phyloP scores from a whole-genome alignment of 1,140 invertebrate genomes.

The Vollenhovia emeryi region DNA sequence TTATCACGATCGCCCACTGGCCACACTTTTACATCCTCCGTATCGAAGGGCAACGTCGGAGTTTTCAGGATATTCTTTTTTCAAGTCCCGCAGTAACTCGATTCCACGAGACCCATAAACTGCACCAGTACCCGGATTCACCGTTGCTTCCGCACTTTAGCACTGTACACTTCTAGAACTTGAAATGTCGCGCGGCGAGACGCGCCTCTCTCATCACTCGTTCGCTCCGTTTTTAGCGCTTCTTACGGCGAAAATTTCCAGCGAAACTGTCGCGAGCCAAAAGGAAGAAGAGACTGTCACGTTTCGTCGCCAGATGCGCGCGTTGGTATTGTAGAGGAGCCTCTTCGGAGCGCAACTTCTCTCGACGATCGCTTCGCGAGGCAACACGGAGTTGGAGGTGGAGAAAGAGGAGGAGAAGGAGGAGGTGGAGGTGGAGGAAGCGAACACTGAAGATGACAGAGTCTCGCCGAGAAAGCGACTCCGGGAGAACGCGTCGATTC shows the following conservation, averaged over 20 bases:
- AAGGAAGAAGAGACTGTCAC: not conserved
- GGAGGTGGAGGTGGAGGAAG: not conserved
- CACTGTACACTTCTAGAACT: conserved; percentile 36
- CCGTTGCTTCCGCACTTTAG: conserved; percentile 1
- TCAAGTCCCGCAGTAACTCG: not conserved
- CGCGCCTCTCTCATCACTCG: not conserved
- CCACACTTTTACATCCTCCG: conserved; percentile 6
- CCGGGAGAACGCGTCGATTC: not conserved
- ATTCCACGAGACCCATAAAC: conserved; percentile 5
- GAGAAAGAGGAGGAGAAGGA: not conserved
- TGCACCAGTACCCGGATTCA: conserved; percentile 1
- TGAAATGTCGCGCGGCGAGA: conserved; percentile 12
- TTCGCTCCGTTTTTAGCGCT: conserved; percentile 23
- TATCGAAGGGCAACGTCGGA: not conserved
- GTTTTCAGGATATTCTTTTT: conserved; percentile 19
- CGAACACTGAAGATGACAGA: not conserved
- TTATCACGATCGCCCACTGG: conserved; percentile 23
- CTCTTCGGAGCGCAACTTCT: not conserved
- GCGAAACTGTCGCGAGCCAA: conserved; percentile 14
- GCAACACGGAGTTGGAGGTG: too few relatives aligned
- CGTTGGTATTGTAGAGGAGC: not conserved
- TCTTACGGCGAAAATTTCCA: not conserved
- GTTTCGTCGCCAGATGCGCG: not conserved
- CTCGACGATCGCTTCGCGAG: not conserved
- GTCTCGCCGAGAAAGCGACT: not conserved